Base-by-base conservation (phyloP, 2,888 invertebrate genomes). In the Gymnoscelis rufifasciata region DNA sequence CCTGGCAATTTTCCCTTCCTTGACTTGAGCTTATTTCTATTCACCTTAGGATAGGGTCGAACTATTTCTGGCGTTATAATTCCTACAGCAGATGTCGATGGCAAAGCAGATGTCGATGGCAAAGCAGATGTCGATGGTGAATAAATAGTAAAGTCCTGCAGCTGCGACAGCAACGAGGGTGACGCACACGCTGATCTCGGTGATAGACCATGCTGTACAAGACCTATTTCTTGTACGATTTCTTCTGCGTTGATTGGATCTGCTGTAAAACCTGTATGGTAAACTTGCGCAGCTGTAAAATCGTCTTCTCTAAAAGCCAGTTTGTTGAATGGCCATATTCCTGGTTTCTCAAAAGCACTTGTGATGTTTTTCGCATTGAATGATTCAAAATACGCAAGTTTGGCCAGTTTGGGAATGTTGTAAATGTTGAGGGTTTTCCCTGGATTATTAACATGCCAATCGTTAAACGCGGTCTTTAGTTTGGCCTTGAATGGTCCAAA, bases 231-330 rank as follows among this genome's bases (percentile, higher is more conserved):
- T 27, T 27, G 4, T 23, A 23, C 23, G 23, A 23, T 23, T 23
- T 23, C 23, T 23, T 23, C 27, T 8, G 3, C 13, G 31, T 31
- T 31, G 31, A 31, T 8, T 27, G 27, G 27, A 27, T n/a, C 45
- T 0, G 50, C 41, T 35, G 42, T 27, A 27, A 10, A 27, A 27
- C 27, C 27, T 27, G 27, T 3, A 27, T 27, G 27, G 27, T 27
- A 27, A 27, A 27, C 27, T 27, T 27, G 27, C 27, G 27, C 27
- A 27, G 27, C 3, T 27, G 27, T 4, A 27, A 27, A 27, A 27
- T 27, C 8, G 27, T 27, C 27, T n/a, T 27, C 27, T n/a, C 27
- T 27, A 27, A n/a, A 27, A 54, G 27, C 27, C 27, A 27, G 27
- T 27, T 27, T 27, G 10, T 29, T 29, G 1, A 29, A 11, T 1